These are phyloP conservation scores for Cloeon dipterum DNA, from an alignment of 2,888 invertebrate species.

Conservation along the genomic window DNA sequence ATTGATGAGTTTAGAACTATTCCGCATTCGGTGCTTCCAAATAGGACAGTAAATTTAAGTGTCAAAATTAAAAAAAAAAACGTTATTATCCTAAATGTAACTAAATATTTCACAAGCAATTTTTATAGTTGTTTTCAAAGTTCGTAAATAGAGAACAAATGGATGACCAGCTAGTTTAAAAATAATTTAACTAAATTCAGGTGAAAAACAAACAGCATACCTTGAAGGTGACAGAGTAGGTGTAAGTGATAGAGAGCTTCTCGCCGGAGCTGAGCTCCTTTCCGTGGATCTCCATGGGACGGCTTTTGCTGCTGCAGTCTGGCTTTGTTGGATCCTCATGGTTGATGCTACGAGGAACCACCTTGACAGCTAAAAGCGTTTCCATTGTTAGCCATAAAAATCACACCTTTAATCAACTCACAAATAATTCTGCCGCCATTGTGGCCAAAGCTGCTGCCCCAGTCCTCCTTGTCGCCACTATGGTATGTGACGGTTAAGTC, in stretches of 20 bases:
- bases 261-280: conserved; percentile 23
- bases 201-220: too few relatives aligned
- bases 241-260: conserved; percentile 46
- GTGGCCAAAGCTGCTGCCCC: conserved; percentile 54
- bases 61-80: too few relatives aligned
- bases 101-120: too few relatives aligned
- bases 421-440: conserved; percentile 68
- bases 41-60: too few relatives aligned
- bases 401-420: conserved; percentile 13
- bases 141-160: neutral
- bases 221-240: conserved; percentile 65
- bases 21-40: too few relatives aligned
- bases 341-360: conserved; percentile 24
- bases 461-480: conserved; percentile 66
- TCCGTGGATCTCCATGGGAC: conserved; percentile 46
- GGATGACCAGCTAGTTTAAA: neutral
- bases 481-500: conserved; percentile 86
- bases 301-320: conserved; percentile 20
- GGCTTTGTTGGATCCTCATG: conserved; percentile 15
- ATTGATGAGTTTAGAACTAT: too few relatives aligned
- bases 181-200: too few relatives aligned
- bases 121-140: neutral
- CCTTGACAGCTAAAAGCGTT: conserved; percentile 26
- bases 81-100: too few relatives aligned
- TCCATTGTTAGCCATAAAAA: conserved; percentile 1